A percentile compares a stretch with the other conserved stretches of the same genome.
These are phyloP conservation scores for Drosophila saltans DNA, from an alignment of 1,140 invertebrate species.

Conservation along the genomic window DNA sequence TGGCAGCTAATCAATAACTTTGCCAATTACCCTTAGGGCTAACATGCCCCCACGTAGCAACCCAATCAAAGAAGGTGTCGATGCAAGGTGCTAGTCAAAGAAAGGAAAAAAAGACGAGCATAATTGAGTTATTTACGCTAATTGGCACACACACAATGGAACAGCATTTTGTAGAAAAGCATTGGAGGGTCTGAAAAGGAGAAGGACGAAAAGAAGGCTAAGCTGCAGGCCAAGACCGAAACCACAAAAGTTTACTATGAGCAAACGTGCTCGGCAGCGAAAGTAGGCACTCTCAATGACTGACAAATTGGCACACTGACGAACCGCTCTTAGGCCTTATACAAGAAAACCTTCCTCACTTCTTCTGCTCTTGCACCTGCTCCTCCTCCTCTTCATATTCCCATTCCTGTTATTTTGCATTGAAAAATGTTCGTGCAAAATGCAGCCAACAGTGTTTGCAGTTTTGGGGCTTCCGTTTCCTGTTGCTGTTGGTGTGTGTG, in stretches of 20 bases:
- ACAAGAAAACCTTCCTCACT: background rate
- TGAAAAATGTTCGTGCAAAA: slow-evolving; percentile 34
- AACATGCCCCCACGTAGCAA: slow-evolving; percentile 63
- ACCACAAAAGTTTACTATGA: slow-evolving; percentile 58
- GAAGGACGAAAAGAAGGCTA: slow-evolving; percentile 16
- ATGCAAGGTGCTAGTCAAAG: slow-evolving; percentile 33
- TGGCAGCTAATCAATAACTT: slow-evolving; percentile 26
- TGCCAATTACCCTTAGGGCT: slow-evolving; percentile 35
- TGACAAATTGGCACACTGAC: slow-evolving; percentile 22
- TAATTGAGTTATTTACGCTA: slow-evolving; percentile 78
- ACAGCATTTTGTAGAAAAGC: slow-evolving; percentile 33
- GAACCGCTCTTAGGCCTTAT: slow-evolving; percentile 10
- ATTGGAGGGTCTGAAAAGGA: background rate
- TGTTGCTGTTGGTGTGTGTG: slow-evolving; percentile 40
- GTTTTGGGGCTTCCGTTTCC: slow-evolving; percentile 37
- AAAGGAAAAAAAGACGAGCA: slow-evolving; percentile 38
- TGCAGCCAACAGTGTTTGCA: slow-evolving; percentile 10
- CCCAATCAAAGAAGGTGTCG: slow-evolving; percentile 65
- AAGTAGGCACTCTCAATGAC: slow-evolving; percentile 32
- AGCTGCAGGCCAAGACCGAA: slow-evolving; percentile 39
- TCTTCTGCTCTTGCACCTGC: background rate
- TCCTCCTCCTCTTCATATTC: background rate
- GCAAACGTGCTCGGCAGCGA: slow-evolving; percentile 42
- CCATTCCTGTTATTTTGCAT: slow-evolving; percentile 36
- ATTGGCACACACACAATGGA: slow-evolving; percentile 47